These are phyloP conservation scores for Sesia bembeciformis DNA, from an alignment of 2,888 invertebrate species.

Conservation along the genomic window DNA sequence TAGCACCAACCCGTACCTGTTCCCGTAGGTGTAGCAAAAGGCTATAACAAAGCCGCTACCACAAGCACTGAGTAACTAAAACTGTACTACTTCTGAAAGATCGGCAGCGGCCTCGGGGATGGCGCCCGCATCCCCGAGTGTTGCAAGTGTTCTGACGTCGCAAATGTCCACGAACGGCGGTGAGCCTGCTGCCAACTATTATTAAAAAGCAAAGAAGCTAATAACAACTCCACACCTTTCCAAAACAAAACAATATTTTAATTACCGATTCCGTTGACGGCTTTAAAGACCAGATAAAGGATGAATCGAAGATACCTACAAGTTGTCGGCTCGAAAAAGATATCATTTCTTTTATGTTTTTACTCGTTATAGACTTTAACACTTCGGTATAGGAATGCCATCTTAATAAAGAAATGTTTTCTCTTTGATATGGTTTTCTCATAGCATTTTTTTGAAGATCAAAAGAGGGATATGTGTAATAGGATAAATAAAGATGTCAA, in stretches of 20 bases:
- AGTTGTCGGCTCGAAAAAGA: constrained; percentile 1
- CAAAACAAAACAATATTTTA: constrained; percentile 6
- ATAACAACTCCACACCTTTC: constrained; percentile 12
- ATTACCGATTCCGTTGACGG: constrained; percentile 17
- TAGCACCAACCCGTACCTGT: too few species aligned
- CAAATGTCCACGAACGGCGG: too few species aligned
- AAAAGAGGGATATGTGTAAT: too few species aligned
- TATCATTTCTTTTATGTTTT: neutral
- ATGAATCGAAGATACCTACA: constrained; percentile 22
- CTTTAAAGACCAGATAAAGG: constrained; percentile 25
- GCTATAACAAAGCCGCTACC: too few species aligned
- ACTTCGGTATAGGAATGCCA: neutral
- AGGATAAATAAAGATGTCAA: too few species aligned
- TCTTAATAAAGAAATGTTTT: neutral
- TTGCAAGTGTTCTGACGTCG: too few species aligned
- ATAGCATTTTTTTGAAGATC: too few species aligned
- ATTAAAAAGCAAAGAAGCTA: neutral
- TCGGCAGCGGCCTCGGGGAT: too few species aligned
- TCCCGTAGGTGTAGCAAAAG: too few species aligned
- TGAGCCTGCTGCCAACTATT: neutral
- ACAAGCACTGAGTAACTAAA: too few species aligned
- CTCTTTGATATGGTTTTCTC: neutral
- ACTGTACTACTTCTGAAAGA: too few species aligned
- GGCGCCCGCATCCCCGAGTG: too few species aligned
- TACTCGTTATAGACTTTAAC: neutral